A percentile compares a stretch with the other conserved stretches of the same genome.
phyloP scores from a whole-genome alignment of 1,140 invertebrate genomes.

The Hestina assimilis region DNA sequence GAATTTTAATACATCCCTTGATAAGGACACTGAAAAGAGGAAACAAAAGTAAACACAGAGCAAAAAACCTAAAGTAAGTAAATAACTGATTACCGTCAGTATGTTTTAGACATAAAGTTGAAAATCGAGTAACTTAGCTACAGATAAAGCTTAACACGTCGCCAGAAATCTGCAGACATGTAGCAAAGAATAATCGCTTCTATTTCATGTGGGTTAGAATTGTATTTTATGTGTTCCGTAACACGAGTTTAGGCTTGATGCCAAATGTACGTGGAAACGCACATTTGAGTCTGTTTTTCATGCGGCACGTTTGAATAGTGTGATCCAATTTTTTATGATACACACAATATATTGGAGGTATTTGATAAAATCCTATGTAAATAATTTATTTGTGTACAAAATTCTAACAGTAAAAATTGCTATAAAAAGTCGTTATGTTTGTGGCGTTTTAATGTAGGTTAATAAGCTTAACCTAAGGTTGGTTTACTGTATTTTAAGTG shows the following conservation, averaged over 20 bases:
- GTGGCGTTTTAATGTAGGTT: no score
- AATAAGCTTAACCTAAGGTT: no score
- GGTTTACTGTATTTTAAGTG: no score
- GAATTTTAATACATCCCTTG: no score
- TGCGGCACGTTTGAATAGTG: slow-evolving; percentile 44
- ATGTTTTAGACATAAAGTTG: background rate
- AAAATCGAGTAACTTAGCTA: background rate
- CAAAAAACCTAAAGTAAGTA: background rate
- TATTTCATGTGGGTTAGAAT: slow-evolving; percentile 9
- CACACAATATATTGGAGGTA: slow-evolving; percentile 26
- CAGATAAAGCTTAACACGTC: slow-evolving; percentile 1
- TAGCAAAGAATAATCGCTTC: slow-evolving; percentile 10
- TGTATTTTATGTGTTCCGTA: slow-evolving; percentile 7
- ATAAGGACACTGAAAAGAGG: slow-evolving; percentile 6
- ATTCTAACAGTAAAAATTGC: no score
- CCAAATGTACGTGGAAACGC: slow-evolving; percentile 47
- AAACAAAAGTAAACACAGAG: slow-evolving; percentile 5
- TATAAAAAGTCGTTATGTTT: no score
- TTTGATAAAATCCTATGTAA: no score
- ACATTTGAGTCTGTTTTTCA: slow-evolving; percentile 53
- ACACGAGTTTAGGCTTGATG: slow-evolving; percentile 33
- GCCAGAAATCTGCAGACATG: slow-evolving; percentile 7
- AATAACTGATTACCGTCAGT: background rate
- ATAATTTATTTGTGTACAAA: no score
- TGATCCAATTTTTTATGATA: slow-evolving; percentile 25